Evolutionary conservation across 1,140 invertebrate species (phyloP).

Genomic region (Drosophila murphyi): DNA sequence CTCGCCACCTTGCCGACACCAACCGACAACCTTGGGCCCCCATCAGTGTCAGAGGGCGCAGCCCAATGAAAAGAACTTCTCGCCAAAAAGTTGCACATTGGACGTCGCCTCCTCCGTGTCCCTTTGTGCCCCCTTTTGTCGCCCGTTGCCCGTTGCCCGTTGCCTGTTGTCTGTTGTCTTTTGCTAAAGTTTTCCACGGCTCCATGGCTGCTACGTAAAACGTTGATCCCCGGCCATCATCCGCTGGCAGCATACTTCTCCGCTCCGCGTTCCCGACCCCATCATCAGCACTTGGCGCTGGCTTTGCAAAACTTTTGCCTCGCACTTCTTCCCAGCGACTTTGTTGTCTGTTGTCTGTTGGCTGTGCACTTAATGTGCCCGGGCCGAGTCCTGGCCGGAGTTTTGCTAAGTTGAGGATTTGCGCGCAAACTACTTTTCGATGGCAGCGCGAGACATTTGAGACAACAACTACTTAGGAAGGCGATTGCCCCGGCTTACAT

Average conservation of each 20-base stretch:
- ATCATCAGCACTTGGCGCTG: conserved; percentile 36
- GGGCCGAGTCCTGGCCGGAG: conserved; percentile 40
- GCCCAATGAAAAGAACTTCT: conserved; percentile 76
- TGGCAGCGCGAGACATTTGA: conserved; percentile 60
- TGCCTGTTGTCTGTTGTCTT: conserved; percentile 27
- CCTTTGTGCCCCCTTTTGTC: background rate
- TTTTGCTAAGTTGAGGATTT: conserved; percentile 83
- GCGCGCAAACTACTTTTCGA: conserved; percentile 83
- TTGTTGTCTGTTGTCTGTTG: conserved; percentile 61
- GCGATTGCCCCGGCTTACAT: conserved; percentile 75
- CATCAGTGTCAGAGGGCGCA: conserved; percentile 67
- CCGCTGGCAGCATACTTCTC: conserved; percentile 53
- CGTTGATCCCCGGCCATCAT: conserved; percentile 77
- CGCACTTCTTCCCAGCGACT: conserved; percentile 42
- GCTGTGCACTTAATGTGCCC: conserved; percentile 70
- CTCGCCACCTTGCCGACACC: background rate
- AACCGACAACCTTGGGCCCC: conserved; percentile 11
- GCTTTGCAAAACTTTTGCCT: conserved; percentile 55
- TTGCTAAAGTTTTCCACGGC: conserved; percentile 41
- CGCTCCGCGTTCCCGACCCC: background rate
- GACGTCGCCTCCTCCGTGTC: conserved; percentile 5
- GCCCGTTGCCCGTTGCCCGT: background rate
- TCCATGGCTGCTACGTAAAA: conserved; percentile 45
- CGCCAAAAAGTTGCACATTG: conserved; percentile 55
- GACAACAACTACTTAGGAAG: conserved; percentile 80